Evolutionary conservation across 2,888 invertebrate species (phyloP).

Genomic region (Caenorhabditis macrosperma): DNA sequence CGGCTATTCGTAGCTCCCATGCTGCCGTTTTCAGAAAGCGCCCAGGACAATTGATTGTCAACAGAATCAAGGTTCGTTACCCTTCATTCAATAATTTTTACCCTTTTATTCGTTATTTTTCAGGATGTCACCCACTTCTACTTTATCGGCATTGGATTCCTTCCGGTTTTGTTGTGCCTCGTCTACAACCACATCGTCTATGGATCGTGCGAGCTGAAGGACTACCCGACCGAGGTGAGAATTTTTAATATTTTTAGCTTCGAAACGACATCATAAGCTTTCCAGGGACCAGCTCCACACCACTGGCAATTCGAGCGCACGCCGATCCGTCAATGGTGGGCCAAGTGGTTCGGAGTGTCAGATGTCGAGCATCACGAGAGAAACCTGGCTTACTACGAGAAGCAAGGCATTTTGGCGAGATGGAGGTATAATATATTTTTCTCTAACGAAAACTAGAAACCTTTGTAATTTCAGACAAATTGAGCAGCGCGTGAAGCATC

Average conservation of each 20-base stretch:
- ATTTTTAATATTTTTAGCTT: background rate
- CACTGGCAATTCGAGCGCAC: slow-evolving; percentile 79
- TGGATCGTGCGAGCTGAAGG: slow-evolving; percentile 74
- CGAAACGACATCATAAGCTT: background rate
- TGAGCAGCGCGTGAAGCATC: slow-evolving; percentile 77
- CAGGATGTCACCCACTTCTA: slow-evolving; percentile 77
- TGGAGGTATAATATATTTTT: slow-evolving; percentile 68
- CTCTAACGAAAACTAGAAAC: too few relatives aligned
- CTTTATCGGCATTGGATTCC: slow-evolving; percentile 75
- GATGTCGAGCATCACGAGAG: slow-evolving; percentile 73
- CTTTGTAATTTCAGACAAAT: slow-evolving; percentile 69
- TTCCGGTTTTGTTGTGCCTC: slow-evolving; percentile 70
- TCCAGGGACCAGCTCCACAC: slow-evolving; percentile 73
- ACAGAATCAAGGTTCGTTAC: slow-evolving; percentile 72
- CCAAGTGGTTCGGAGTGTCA: slow-evolving; percentile 73
- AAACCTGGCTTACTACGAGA: slow-evolving; percentile 75
- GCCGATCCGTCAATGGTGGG: slow-evolving; percentile 74
- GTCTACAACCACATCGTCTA: slow-evolving; percentile 73
- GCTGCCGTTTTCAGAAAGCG: slow-evolving; percentile 76
- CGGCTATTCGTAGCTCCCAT: slow-evolving; percentile 70
- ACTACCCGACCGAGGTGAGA: slow-evolving; percentile 73
- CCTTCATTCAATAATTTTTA: background rate
- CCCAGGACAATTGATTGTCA: slow-evolving; percentile 76
- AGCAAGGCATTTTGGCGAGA: slow-evolving; percentile 73
- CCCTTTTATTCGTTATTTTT: slow-evolving; percentile 1